phyloP scores from a whole-genome alignment of 2,113 vertebrate genomes.

The Aegotheles bennettii region DNA sequence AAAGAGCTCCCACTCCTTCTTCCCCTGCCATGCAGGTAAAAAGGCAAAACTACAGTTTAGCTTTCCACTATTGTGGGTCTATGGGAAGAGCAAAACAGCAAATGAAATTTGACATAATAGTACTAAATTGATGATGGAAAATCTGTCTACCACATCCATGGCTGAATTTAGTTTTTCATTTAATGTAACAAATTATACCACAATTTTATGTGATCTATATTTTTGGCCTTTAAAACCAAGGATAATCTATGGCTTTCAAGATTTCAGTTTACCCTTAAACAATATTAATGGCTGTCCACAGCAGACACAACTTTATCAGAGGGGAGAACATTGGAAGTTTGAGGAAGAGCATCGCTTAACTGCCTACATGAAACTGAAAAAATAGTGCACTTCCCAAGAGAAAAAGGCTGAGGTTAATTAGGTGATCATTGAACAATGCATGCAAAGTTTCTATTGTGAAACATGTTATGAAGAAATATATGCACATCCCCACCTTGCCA shows the following conservation, averaged over 20 bases:
- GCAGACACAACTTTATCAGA: neutral
- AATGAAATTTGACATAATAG: neutral
- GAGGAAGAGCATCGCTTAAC: neutral
- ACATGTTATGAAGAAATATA: neutral
- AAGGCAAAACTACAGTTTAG: neutral
- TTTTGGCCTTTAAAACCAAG: slow-evolving; percentile 5
- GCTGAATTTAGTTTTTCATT: neutral
- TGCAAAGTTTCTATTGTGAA: neutral
- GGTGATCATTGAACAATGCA: neutral
- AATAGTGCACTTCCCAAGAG: neutral
- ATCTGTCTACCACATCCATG: neutral
- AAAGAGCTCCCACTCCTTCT: neutral
- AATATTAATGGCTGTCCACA: neutral
- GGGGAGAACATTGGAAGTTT: neutral
- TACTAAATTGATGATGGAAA: neutral
- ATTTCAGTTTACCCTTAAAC: neutral
- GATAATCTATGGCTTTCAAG: neutral
- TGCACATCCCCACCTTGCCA: neutral
- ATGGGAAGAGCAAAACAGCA: neutral
- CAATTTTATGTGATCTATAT: neutral
- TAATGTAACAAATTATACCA: neutral
- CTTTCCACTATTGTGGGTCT: neutral
- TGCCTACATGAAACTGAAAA: slow-evolving; percentile 5
- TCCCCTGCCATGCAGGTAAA: neutral
- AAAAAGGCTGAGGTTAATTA: slow-evolving; percentile 16